Evolutionary conservation across 2,888 invertebrate genomes (phyloP).

Genomic region (Scaptomyza flava): DNA sequence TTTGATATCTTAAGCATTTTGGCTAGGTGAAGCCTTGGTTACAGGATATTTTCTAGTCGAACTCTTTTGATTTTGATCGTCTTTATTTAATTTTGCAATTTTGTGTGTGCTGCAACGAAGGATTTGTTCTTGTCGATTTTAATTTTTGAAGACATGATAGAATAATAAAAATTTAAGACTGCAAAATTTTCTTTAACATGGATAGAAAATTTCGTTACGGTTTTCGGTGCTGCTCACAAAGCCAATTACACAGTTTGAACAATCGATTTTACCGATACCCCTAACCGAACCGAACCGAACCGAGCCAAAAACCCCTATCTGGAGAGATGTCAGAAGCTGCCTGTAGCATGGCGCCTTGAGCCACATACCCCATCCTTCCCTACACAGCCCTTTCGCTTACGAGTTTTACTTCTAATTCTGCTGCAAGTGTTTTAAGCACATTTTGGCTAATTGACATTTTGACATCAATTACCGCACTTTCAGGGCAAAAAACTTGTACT

Average conservation of each 20-base stretch:
- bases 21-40: not conserved
- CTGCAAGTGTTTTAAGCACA: constrained; percentile 68
- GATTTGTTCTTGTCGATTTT: constrained; percentile 40
- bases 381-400: constrained; percentile 28
- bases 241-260: constrained; percentile 64
- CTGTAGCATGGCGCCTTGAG: constrained; percentile 25
- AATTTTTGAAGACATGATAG: constrained; percentile 29
- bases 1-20: too few species aligned
- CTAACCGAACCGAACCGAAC: not conserved
- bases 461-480: constrained; percentile 70
- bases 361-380: not conserved
- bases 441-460: constrained; percentile 73
- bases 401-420: constrained; percentile 11
- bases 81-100: constrained; percentile 15
- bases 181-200: constrained; percentile 7
- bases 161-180: constrained; percentile 42
- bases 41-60: not conserved
- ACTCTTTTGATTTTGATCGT: too few species aligned
- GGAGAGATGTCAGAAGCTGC: constrained; percentile 19
- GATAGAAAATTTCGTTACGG: constrained; percentile 20
- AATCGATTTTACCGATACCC: constrained; percentile 55
- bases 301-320: constrained; percentile 5
- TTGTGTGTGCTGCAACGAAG: constrained; percentile 25
- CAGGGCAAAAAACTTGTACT: constrained; percentile 45
- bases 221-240: constrained; percentile 41